These are phyloP conservation scores for Drosophila setosimentum DNA, from an alignment of 2,888 invertebrate species.

Conservation along the genomic window DNA sequence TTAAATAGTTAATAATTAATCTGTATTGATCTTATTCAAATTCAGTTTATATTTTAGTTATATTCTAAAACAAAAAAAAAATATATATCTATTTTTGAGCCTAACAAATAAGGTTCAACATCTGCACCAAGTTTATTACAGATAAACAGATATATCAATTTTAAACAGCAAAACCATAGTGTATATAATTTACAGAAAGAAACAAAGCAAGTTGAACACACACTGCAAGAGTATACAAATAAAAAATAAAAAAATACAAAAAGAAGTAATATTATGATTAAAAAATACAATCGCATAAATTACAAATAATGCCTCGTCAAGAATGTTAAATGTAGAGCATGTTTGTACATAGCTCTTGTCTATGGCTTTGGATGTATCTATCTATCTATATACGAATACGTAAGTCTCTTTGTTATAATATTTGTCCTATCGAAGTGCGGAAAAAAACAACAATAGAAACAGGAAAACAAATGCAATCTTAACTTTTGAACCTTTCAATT, in stretches of 20 bases:
- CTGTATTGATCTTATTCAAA: not conserved
- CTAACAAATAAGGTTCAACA: not conserved
- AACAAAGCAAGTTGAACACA: not conserved
- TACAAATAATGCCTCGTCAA: slow-evolving; percentile 8
- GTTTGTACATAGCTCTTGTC: slow-evolving; percentile 15
- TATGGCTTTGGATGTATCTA: slow-evolving; percentile 3
- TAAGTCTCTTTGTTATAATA: slow-evolving; percentile 2
- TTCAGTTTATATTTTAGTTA: not conserved
- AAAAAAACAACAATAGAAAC: not conserved
- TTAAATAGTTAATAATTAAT: too few species aligned
- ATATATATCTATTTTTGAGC: not conserved
- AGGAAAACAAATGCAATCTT: slow-evolving; percentile 8
- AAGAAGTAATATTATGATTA: not conserved
- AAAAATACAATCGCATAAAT: slow-evolving; percentile 12
- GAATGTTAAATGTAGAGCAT: slow-evolving; percentile 9
- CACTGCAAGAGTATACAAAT: not conserved
- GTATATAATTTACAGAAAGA: not conserved
- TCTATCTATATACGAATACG: not conserved
- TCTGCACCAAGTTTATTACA: not conserved
- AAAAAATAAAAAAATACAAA: not conserved
- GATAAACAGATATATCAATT: not conserved
- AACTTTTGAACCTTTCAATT: slow-evolving; percentile 42
- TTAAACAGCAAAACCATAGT: not conserved
- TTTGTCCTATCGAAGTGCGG: slow-evolving; percentile 1
- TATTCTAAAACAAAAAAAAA: not conserved